Evolutionary conservation across 37 sponge, comb jelly and placozoan genomes (phyloP).

Genomic region (Halisarca cf. caerulea): DNA sequence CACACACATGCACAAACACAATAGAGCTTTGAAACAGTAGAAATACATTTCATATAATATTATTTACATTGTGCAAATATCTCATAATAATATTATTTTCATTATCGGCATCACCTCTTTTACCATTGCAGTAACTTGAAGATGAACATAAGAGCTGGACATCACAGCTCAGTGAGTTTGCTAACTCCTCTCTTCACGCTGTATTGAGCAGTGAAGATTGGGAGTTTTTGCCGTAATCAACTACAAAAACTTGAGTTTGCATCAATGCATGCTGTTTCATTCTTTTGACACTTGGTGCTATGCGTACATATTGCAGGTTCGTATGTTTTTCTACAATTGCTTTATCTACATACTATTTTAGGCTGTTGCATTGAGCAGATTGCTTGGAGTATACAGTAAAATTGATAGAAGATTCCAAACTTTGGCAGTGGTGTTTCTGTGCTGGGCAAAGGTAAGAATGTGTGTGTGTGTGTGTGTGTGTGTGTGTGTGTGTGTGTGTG

Average conservation of each 20-base stretch:
- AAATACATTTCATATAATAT: no score
- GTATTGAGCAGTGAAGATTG: no score
- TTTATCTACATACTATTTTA: neutral
- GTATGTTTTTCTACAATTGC: neutral
- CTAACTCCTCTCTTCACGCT: no score
- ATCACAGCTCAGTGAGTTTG: neutral
- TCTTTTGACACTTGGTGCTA: no score
- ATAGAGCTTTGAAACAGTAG: no score
- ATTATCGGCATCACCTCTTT: neutral
- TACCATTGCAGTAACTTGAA: neutral
- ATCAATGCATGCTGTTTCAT: no score
- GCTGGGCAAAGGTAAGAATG: conserved; percentile 66
- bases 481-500: neutral
- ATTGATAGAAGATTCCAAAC: conserved; percentile 41
- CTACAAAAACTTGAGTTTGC: no score
- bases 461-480: neutral
- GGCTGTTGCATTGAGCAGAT: conserved; percentile 29
- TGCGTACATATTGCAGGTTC: no score
- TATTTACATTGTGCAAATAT: no score
- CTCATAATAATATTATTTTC: no score
- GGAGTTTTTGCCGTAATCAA: no score
- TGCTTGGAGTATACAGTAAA: conserved; percentile 37
- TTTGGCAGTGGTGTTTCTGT: conserved; percentile 31
- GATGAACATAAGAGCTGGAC: conserved; percentile 16
- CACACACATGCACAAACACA: no score